These are phyloP conservation scores for Leptinotarsa rubiginosa DNA, from an alignment of 2,888 invertebrate species.

Conservation along the genomic window DNA sequence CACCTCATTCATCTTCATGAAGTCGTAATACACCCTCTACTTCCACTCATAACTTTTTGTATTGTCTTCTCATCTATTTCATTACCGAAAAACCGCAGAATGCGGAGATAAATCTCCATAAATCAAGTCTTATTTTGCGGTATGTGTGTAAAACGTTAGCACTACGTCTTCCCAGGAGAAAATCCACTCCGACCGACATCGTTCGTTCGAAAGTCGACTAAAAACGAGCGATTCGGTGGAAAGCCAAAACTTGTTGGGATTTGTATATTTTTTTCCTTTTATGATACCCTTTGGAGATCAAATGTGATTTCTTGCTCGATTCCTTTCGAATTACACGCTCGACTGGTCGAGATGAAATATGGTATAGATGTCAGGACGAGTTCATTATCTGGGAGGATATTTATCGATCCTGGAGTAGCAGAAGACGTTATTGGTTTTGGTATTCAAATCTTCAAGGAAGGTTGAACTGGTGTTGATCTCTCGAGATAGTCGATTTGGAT, in stretches of 20 bases:
- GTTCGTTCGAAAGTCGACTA: slow-evolving; percentile 17
- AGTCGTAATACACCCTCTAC: not conserved
- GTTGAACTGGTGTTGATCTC: no score
- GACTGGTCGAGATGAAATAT: not conserved
- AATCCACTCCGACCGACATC: slow-evolving; percentile 36
- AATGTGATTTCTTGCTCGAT: slow-evolving; percentile 58
- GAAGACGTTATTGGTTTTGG: no score
- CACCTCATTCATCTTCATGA: slow-evolving; percentile 1
- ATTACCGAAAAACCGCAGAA: slow-evolving; percentile 39
- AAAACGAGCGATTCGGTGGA: not conserved
- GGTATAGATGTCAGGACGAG: not conserved
- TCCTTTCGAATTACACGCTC: slow-evolving; percentile 47
- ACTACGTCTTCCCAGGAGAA: slow-evolving; percentile 34
- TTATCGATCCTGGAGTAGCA: no score
- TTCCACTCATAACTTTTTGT: slow-evolving; percentile 17
- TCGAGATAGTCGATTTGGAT: no score
- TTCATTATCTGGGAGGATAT: not conserved
- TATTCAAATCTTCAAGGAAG: no score
- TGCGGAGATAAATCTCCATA: slow-evolving; percentile 38
- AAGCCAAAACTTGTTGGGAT: slow-evolving; percentile 4
- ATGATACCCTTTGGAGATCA: slow-evolving; percentile 57
- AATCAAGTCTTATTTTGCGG: slow-evolving; percentile 37
- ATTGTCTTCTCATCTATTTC: slow-evolving; percentile 36
- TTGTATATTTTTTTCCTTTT: slow-evolving; percentile 50
- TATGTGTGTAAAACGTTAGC: slow-evolving; percentile 40